These are phyloP conservation scores for Pangasius krempfi DNA, from an alignment of 2,797 vertebrate species.

Conservation along the genomic window DNA sequence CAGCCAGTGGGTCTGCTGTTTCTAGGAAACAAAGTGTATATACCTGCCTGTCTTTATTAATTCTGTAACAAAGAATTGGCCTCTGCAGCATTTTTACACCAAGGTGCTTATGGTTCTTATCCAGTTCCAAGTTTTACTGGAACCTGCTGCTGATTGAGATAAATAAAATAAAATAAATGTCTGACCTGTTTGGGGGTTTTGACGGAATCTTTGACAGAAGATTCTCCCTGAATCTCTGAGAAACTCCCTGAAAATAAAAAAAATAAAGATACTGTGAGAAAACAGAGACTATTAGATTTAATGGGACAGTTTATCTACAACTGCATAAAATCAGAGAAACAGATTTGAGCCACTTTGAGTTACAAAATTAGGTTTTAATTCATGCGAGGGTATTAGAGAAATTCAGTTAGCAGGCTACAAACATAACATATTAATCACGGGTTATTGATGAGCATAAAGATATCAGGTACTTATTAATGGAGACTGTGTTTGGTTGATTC, in stretches of 20 bases:
- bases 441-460: background rate
- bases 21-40: constrained; percentile 34
- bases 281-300: background rate
- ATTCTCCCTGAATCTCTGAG: no score
- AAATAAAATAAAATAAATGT: background rate
- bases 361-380: background rate
- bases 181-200: background rate
- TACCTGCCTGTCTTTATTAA: constrained; percentile 18
- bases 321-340: background rate
- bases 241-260: background rate
- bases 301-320: background rate
- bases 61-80: constrained; percentile 21
- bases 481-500: background rate
- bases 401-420: background rate
- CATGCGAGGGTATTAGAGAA: background rate
- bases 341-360: background rate
- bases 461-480: background rate
- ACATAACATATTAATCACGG: background rate
- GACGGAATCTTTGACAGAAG: background rate
- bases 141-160: constrained; percentile 1
- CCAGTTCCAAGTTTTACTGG: background rate
- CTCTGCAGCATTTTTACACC: constrained; percentile 17
- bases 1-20: constrained; percentile 32
- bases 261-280: background rate
- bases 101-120: constrained; percentile 3